These are phyloP conservation scores for Omphaloscelis lunosa DNA, from an alignment of 2,888 invertebrate species.

Conservation along the genomic window DNA sequence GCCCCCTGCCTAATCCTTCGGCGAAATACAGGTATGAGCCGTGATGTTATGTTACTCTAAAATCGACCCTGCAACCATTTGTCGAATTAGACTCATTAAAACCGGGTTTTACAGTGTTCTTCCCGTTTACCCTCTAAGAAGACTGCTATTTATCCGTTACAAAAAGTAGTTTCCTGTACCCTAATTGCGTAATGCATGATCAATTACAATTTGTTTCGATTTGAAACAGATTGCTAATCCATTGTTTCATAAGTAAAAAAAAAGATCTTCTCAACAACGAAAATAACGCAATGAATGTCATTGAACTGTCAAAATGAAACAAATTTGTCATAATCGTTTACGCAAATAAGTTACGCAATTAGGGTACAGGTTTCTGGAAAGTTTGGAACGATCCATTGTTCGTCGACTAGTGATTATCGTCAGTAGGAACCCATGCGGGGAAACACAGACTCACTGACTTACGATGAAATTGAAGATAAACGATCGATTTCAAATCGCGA, in stretches of 20 bases:
- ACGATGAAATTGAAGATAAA: slow-evolving; percentile 3
- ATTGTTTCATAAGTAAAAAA: too few relatives aligned
- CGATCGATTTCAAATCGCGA: slow-evolving; percentile 5
- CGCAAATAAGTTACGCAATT: too few relatives aligned
- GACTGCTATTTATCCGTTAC: neutral
- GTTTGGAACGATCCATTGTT: slow-evolving; percentile 8
- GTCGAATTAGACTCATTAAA: neutral
- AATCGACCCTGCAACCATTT: neutral
- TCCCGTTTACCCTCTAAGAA: neutral
- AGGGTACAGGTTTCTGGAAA: neutral
- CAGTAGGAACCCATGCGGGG: neutral
- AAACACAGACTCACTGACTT: too few relatives aligned
- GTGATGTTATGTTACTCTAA: neutral
- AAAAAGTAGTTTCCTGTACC: neutral
- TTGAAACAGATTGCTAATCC: too few relatives aligned
- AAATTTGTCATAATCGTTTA: too few relatives aligned
- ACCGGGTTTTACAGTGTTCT: neutral
- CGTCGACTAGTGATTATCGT: neutral
- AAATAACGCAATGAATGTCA: too few relatives aligned
- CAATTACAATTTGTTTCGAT: too few relatives aligned
- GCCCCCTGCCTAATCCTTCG: neutral
- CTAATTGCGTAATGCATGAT: too few relatives aligned
- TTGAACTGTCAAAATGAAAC: too few relatives aligned
- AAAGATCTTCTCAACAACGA: too few relatives aligned
- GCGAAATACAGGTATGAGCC: neutral